Evolutionary conservation across 2,797 vertebrate species (phyloP), one percentile per base, ranked within the genome.

Genomic region (Melanotaenia parkinsoni): DNA sequence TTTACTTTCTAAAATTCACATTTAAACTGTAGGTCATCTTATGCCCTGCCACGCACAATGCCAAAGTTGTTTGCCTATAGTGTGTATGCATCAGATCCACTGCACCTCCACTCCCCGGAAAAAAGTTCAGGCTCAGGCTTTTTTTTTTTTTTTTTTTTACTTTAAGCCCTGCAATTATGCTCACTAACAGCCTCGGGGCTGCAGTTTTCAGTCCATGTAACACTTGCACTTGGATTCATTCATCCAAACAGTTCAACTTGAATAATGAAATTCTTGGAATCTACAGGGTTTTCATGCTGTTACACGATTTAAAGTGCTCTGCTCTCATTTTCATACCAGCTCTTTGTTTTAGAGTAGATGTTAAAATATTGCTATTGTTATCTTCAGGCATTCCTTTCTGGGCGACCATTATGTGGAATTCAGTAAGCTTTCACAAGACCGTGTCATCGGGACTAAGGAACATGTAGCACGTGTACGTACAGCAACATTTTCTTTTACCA

Each of bases 361-460:
- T 74, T 63, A 14, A 58, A 70, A 63, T 72, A 0, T 62, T 75
- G 38, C 43, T 72, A 26, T 68, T 8, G 11, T 85, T 90, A 0
- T 88, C 79, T 80, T 2, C 86, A 99, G 98, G 90, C 97, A 99
- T 95, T 99, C 98, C 56, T 99, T 99, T 90, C 93, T 96, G 57
- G 98, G 98, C 72, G 98, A 99, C 91, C 97, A 99, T 86, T 99
- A 99, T 37, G 98, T 99, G 85, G 98, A 99, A 89, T 99, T 99
- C 94, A 99, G 98, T 93, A 99, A 99, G 90, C 97, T 98, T 51
- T 99, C 97, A 76, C 98, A 99, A 88, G 98, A 99, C 82, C 95
- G 97, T 43, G 98, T 99, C 88, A 99, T 99, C 73, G 98, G 98
- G 77, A 99, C 98, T 3, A 98, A 99, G 90, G 98, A 98, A 77